These are phyloP conservation scores for Babylonia areolata DNA, from an alignment of 1,140 invertebrate genomes.

Conservation along the genomic window DNA sequence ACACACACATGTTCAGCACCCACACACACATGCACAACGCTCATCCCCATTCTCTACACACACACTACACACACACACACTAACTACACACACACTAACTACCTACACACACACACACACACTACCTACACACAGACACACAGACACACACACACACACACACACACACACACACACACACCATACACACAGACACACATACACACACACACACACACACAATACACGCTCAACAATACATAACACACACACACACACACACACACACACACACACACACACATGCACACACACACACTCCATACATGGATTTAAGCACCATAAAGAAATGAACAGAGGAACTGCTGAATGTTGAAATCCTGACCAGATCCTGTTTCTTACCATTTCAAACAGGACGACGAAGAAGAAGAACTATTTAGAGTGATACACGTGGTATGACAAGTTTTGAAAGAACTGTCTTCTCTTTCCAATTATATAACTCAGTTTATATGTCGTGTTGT, in stretches of 20 bases:
- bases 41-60: no score
- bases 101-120: no score
- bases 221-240: no score
- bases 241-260: slow-evolving; percentile 1
- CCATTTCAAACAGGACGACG: background rate
- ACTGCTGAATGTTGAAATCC: no score
- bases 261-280: slow-evolving; percentile 13
- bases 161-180: background rate
- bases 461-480: background rate
- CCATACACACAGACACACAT: background rate
- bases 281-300: background rate
- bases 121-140: no score
- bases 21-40: no score
- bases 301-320: no score
- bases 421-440: background rate
- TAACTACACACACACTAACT: no score
- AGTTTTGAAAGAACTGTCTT: background rate
- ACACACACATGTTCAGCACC: no score
- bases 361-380: background rate
- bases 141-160: background rate
- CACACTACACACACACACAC: no score
- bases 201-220: background rate
- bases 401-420: background rate
- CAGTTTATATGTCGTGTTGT: background rate
- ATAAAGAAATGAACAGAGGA: no score